phyloP scores from a whole-genome alignment of 2,888 invertebrate genomes.

The Callosobruchus maculatus region DNA sequence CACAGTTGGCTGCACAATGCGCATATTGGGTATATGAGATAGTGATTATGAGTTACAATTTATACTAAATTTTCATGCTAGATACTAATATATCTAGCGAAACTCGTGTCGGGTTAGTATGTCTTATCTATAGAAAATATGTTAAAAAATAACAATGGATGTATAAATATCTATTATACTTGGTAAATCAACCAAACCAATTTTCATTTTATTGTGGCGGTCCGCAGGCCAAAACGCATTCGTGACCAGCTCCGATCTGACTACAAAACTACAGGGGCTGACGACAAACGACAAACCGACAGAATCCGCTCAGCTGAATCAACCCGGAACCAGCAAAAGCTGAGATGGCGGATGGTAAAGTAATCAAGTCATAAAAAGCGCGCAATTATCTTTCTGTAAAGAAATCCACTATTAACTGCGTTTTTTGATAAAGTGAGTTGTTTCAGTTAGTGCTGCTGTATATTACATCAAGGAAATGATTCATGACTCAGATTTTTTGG shows the following conservation, averaged over 20 bases:
- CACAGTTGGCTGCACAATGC: no score
- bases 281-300: conserved; percentile 55
- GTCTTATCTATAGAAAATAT: no score
- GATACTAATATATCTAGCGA: no score
- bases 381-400: neutral
- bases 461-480: neutral
- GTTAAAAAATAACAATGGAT: no score
- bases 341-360: conserved; percentile 7
- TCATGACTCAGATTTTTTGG: neutral
- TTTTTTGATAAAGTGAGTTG: neutral
- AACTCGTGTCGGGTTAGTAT: no score
- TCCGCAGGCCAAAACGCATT: conserved; percentile 61
- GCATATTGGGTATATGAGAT: no score
- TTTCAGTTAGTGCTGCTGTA: neutral
- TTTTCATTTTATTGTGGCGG: neutral
- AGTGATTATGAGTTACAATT: no score
- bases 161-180: no score
- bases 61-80: no score
- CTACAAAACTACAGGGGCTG: conserved; percentile 69
- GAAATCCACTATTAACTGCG: neutral
- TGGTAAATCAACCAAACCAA: no score
- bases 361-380: neutral
- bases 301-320: conserved; percentile 25
- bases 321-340: conserved; percentile 36
- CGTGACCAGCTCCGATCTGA: conserved; percentile 72